Conservation (phyloP, 2,797 vertebrate genomes). For the Lepidocolaptes lacrymiger region DNA sequence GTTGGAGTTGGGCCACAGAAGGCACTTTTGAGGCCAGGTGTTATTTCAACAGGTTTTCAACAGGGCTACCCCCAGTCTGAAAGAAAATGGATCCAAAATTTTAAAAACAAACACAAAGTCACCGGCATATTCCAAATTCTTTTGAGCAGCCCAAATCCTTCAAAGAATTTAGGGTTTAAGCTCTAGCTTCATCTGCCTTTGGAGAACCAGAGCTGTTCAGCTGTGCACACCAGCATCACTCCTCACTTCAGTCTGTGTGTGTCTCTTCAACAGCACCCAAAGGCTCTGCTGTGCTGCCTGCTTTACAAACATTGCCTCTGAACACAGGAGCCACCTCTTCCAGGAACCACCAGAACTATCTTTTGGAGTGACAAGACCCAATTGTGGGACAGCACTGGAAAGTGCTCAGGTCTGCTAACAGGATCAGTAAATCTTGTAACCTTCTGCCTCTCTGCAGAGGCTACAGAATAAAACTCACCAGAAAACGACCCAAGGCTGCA, state of each 20-base stretch:
- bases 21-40: neutral
- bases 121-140: neutral
- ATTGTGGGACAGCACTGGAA: neutral
- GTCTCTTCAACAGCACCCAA: neutral
- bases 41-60: conserved; percentile 44
- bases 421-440: neutral
- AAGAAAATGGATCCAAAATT: neutral
- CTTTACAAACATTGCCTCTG: neutral
- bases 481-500: neutral
- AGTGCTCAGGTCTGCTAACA: neutral
- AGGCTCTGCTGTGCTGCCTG: neutral
- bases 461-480: neutral
- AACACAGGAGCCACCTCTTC: neutral
- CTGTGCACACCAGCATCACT: neutral
- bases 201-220: neutral
- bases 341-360: neutral
- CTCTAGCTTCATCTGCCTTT: neutral
- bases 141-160: neutral
- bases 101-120: neutral
- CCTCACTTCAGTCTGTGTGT: neutral
- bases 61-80: neutral
- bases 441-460: neutral
- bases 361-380: neutral
- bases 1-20: neutral
- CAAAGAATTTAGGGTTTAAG: neutral